phyloP scores from a whole-genome alignment of 2,888 invertebrate species.

The Pyrocoelia pectoralis region DNA sequence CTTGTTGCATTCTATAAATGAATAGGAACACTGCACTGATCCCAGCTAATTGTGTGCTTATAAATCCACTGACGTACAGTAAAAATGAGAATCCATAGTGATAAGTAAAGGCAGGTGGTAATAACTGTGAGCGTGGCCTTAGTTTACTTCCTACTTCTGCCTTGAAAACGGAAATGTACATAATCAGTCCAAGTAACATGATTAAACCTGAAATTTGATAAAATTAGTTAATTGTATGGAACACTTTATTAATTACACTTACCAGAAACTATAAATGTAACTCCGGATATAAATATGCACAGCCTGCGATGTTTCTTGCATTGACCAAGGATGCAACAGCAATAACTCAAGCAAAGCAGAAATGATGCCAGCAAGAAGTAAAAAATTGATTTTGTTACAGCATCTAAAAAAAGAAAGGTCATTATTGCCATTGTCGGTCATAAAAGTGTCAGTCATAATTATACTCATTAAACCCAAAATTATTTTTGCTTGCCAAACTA shows the following conservation, averaged over 20 bases:
- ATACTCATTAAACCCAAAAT: too few relatives aligned
- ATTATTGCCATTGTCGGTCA: too few relatives aligned
- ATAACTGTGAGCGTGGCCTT: conserved; percentile 78
- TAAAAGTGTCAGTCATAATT: too few relatives aligned
- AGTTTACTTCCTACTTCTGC: conserved; percentile 90
- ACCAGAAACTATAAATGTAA: conserved; percentile 91
- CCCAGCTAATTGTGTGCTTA: conserved; percentile 85
- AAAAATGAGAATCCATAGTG: conserved; percentile 90
- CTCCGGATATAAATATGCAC: conserved; percentile 86
- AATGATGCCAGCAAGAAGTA: conserved; percentile 82
- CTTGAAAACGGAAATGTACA: conserved; percentile 93
- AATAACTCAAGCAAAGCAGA: conserved; percentile 78
- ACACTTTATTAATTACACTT: conserved; percentile 42
- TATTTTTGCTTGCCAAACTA: too few relatives aligned
- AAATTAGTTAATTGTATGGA: not conserved
- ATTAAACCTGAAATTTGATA: conserved; percentile 74
- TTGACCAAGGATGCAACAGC: conserved; percentile 83
- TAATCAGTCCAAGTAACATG: conserved; percentile 89
- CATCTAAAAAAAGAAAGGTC: conserved; percentile 70
- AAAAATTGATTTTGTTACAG: conserved; percentile 84
- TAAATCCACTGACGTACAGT: conserved; percentile 83
- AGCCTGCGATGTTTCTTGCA: conserved; percentile 78
- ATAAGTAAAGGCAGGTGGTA: conserved; percentile 83
- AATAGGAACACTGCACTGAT: conserved; percentile 88
- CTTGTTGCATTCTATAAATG: conserved; percentile 77